These are phyloP conservation scores for Allygus modestus DNA, from an alignment of 2,888 invertebrate genomes.

Conservation along the genomic window DNA sequence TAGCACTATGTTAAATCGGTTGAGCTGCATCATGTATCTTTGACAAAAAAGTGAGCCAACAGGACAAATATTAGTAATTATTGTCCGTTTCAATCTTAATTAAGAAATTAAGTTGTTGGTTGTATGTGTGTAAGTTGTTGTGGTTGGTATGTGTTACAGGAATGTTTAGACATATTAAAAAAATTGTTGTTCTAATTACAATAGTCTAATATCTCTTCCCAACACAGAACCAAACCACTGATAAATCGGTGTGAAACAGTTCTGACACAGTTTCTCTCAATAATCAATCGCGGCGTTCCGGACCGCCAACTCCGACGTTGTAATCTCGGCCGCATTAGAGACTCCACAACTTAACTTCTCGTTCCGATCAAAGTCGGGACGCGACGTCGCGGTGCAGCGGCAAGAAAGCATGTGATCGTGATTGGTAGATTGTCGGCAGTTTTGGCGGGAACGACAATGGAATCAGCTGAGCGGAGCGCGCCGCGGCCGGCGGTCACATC, in stretches of 20 bases:
- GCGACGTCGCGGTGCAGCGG: not conserved
- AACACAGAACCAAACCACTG: no score
- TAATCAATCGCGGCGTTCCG: not conserved
- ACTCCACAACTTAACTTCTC: not conserved
- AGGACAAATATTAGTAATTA: no score
- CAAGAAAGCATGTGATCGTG: slow-evolving; percentile 2
- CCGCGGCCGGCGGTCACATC: not conserved
- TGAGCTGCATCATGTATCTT: no score
- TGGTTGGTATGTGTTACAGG: no score
- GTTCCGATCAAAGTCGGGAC: not conserved
- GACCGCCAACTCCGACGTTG: not conserved
- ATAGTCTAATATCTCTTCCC: no score
- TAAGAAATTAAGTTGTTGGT: no score
- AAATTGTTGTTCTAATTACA: no score
- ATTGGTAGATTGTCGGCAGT: not conserved
- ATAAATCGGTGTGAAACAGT: slow-evolving; percentile 8
- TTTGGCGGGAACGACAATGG: not conserved
- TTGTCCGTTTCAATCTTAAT: no score
- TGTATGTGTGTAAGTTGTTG: no score
- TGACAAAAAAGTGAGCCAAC: no score
- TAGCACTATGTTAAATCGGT: no score
- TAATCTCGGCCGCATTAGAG: not conserved
- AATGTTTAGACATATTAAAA: no score
- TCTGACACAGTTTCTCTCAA: slow-evolving; percentile 12
- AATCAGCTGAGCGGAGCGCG: slow-evolving; percentile 27